Percentiles rank a stretch among this genome's conserved stretches.
Evolutionary conservation across 2,888 invertebrate species (phyloP).

Genomic region (Drosophila heteroneura): DNA sequence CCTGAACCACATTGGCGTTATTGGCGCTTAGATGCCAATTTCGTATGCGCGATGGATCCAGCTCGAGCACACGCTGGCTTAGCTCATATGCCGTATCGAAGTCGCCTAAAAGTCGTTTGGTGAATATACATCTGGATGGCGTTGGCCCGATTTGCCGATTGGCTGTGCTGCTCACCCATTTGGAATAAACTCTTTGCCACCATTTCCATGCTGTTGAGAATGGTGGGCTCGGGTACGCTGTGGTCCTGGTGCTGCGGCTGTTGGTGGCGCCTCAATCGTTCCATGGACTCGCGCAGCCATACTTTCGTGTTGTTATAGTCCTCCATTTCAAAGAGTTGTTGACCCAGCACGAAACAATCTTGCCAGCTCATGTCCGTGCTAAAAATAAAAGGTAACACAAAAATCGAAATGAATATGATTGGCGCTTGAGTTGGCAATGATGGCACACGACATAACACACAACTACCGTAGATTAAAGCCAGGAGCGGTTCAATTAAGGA

Average conservation of each 20-base stretch:
- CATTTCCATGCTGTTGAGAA: constrained; percentile 77
- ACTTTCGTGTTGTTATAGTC: constrained; percentile 96
- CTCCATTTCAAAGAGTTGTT: constrained; percentile 95
- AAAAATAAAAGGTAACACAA: constrained; percentile 57
- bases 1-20: constrained; percentile 29
- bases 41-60: constrained; percentile 70
- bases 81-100: constrained; percentile 74
- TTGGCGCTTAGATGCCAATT: constrained; percentile 70
- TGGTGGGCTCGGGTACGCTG: constrained; percentile 41
- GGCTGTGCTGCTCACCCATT: constrained; percentile 67
- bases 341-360: constrained; percentile 97
- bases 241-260: constrained; percentile 85
- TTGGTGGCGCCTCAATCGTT: constrained; percentile 88
- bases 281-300: constrained; percentile 97
- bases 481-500: constrained; percentile 11
- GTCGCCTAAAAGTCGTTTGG: constrained; percentile 63
- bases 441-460: constrained; percentile 16
- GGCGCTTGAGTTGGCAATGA: constrained; percentile 21
- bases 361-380: constrained; percentile 91
- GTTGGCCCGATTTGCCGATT: constrained; percentile 27
- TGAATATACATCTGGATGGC: constrained; percentile 48
- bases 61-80: constrained; percentile 74
- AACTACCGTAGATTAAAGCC: constrained; percentile 14
- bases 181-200: constrained; percentile 77
- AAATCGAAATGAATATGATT: constrained; percentile 62